These are phyloP conservation scores for Patiria miniata DNA, from an alignment of 35 echinoderm and acorn worm genomes.

Conservation along the genomic window DNA sequence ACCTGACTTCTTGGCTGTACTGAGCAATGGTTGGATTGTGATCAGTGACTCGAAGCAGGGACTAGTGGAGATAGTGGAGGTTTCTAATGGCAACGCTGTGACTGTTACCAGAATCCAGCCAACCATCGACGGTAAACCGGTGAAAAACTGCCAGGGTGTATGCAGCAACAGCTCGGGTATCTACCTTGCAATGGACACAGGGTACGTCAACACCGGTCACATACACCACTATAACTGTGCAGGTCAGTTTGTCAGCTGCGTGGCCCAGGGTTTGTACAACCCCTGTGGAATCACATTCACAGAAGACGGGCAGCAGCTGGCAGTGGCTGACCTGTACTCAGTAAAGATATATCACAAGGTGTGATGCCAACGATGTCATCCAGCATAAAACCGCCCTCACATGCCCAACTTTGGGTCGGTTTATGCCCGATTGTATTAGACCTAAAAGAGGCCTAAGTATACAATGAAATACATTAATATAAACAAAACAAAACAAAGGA, in stretches of 20 bases:
- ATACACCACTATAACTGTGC: background rate
- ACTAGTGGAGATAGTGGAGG: background rate
- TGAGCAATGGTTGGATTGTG: background rate
- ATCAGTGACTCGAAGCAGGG: background rate
- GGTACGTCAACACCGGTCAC: background rate
- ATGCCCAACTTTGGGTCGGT: too few species aligned
- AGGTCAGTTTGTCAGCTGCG: slow-evolving; percentile 3
- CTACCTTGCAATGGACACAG: background rate
- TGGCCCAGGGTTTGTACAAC: background rate
- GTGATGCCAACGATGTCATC: background rate
- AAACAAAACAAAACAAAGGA: too few species aligned
- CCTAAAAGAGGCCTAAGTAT: too few species aligned
- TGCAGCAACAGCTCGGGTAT: background rate
- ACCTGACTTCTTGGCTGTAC: background rate
- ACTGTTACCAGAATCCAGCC: background rate
- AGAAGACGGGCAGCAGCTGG: slow-evolving; percentile 3
- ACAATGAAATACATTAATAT: too few species aligned
- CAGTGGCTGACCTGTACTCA: background rate
- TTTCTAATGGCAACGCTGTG: background rate
- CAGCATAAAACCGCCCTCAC: too few species aligned
- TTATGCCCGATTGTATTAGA: too few species aligned
- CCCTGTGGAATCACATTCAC: slow-evolving; percentile 12
- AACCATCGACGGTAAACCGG: background rate
- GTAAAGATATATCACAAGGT: slow-evolving; percentile 6
- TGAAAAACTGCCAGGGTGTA: background rate